These are phyloP conservation scores for Acipenser transmontanus DNA, from an alignment of 2,797 vertebrate genomes.

Conservation along the genomic window DNA sequence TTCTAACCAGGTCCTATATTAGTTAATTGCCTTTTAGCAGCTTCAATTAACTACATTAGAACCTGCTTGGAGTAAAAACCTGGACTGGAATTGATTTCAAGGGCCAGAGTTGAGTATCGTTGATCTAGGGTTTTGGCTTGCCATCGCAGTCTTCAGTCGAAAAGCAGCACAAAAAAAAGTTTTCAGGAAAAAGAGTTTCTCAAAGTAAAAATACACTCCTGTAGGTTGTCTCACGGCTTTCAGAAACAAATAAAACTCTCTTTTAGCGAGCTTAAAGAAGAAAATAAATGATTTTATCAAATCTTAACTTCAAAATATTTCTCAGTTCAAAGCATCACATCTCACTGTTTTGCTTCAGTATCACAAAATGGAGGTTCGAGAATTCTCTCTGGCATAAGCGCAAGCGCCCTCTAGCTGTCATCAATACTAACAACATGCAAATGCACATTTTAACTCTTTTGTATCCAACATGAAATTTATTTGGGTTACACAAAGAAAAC, in stretches of 20 bases:
- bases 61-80: too few relatives aligned
- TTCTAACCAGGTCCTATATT: too few relatives aligned
- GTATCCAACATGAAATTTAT: not conserved
- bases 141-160: too few relatives aligned
- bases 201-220: not conserved
- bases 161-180: not conserved
- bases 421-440: not conserved
- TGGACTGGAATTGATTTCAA: too few relatives aligned
- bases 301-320: too few relatives aligned
- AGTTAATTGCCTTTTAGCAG: too few relatives aligned
- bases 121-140: too few relatives aligned
- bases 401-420: not conserved
- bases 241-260: not conserved
- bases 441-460: not conserved
- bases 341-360: not conserved
- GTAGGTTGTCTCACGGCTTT: not conserved
- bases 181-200: not conserved
- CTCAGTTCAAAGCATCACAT: too few relatives aligned
- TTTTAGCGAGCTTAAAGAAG: not conserved
- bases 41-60: too few relatives aligned
- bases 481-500: not conserved
- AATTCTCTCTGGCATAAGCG: not conserved
- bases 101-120: too few relatives aligned
- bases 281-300: too few relatives aligned
- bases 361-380: not conserved